Conservation (phyloP, 2,113 vertebrate species). For the Fregetta grallaria region DNA sequence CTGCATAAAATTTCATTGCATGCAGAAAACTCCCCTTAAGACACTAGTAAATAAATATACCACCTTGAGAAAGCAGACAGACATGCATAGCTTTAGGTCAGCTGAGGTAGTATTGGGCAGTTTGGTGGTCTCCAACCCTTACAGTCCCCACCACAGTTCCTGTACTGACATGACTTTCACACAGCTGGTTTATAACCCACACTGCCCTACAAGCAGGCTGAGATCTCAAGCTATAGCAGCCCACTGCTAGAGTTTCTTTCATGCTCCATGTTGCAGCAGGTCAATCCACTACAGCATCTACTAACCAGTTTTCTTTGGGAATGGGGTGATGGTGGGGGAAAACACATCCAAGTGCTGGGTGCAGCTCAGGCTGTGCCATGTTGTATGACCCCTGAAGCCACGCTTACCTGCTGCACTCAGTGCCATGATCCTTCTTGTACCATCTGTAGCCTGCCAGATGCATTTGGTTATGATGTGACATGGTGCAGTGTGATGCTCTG, state of each 20-base stretch:
- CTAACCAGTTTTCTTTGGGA: not conserved
- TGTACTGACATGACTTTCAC: not conserved
- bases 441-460: not conserved
- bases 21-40: not conserved
- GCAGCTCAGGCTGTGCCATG: not conserved
- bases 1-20: not conserved
- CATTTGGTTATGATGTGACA: not conserved
- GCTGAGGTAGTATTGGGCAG: not conserved
- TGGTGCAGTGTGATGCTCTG: not conserved
- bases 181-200: not conserved
- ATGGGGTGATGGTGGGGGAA: not conserved
- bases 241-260: not conserved
- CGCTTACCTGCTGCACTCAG: not conserved
- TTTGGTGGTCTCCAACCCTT: not conserved
- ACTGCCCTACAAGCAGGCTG: not conserved
- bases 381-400: not conserved
- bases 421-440: not conserved
- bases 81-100: not conserved
- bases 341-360: not conserved
- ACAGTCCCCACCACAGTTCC: not conserved
- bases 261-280: accelerated
- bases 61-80: not conserved
- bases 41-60: not conserved
- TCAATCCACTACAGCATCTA: too few species aligned
- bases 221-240: not conserved